Evolutionary conservation across 2,113 vertebrate genomes (phyloP).

Genomic region (Myanophis thanlyinensis): DNA sequence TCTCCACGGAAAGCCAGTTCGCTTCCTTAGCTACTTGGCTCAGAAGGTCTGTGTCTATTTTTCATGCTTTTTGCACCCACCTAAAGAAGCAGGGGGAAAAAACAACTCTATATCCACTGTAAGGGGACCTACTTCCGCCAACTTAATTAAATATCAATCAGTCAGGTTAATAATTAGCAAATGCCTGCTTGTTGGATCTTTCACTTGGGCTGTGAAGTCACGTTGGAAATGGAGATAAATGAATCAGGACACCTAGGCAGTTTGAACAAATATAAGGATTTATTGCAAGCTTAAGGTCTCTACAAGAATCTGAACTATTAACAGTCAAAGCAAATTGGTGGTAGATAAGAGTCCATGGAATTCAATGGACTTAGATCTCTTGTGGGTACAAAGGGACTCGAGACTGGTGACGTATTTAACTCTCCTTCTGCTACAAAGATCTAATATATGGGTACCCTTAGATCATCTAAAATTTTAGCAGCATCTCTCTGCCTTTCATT

Average conservation of each 20-base stretch:
- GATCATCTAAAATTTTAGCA: not conserved
- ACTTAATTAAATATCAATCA: not conserved
- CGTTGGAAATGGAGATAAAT: not conserved
- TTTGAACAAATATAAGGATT: not conserved
- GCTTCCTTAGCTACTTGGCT: not conserved
- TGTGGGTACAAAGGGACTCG: not conserved
- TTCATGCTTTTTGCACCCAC: not conserved
- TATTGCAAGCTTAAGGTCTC: not conserved
- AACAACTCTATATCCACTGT: not conserved
- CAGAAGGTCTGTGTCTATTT: not conserved
- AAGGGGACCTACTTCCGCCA: not conserved
- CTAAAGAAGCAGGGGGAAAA: no score
- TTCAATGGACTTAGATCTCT: not conserved
- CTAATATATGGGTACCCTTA: not conserved
- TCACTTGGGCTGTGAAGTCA: not conserved
- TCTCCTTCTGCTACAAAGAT: not conserved
- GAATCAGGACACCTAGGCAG: not conserved
- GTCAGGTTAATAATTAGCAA: not conserved
- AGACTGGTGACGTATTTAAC: not conserved
- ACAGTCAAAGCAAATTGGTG: not conserved
- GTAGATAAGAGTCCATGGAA: not conserved
- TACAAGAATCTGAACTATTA: not conserved
- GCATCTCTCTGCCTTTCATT: not conserved
- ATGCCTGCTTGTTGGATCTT: not conserved
- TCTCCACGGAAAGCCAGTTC: accelerated